Base-by-base conservation (phyloP, 2,888 invertebrate genomes). In the Troides aeacus region DNA sequence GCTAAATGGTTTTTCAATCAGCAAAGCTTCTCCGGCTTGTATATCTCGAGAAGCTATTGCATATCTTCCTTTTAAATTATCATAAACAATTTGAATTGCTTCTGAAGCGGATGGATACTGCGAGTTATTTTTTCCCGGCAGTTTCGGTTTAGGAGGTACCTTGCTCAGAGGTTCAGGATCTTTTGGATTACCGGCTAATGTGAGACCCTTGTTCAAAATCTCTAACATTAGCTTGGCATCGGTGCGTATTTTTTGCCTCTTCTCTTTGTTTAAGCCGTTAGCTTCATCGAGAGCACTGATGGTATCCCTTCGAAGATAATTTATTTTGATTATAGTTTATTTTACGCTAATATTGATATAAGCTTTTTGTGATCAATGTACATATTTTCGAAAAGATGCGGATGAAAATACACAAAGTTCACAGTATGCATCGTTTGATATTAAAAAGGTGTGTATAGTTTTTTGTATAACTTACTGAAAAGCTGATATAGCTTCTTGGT, bases 1-100 rank as follows among this genome's bases (percentile, higher is more conserved):
- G 69, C 95, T 95, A 78, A 95, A 94, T 1, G 97, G 95, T 73
- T 93, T 94, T 81, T 97, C 97, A 12, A 95, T 90, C 0, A 96
- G 84, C 69, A 97, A 82, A 65, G 95, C 92, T 77, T 96, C 95
- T 0, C 97, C 97, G 4, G 95, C 94, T 73, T 93, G 88, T 15
- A 97, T 95, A 77, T 96, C 93, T 70, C 93, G 92, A 0, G 92
- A 92, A 0, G 97, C 97, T 46, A 94, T 93, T 0, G 96, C 97
- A 82, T 94, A 97, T 77, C 97, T 93, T 0, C 97, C 97, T 79
- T 94, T 93, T 4, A 87, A 82, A 24, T 92, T 90, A 67, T 94
- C 94, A 71, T 94, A 93, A 65, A 94, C 94, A 72, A 97, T 94
- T 68, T 93, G 91, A 3, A 97, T 92, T 0, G 94, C 92, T 7